Conservation (phyloP, 2,113 vertebrate genomes). For the Oncorhynchus clarkii region DNA sequence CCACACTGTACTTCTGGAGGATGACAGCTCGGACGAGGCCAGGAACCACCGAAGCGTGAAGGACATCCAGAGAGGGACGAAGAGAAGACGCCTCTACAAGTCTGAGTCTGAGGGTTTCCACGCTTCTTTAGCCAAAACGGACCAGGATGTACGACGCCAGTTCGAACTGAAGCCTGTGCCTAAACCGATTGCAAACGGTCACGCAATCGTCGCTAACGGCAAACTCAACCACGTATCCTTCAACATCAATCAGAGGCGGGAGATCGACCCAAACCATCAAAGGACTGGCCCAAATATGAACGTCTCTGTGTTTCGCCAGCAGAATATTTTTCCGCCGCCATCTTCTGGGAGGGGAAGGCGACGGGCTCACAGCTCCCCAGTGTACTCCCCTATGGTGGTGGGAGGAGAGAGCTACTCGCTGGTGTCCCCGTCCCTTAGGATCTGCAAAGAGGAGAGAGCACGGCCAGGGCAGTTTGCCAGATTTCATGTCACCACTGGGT, state of each 20-base stretch:
- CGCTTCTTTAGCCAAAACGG: conserved; percentile 15
- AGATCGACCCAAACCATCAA: conserved; percentile 8
- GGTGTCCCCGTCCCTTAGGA: conserved; percentile 61
- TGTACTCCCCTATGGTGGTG: conserved; percentile 66
- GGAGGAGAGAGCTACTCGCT: conserved; percentile 71
- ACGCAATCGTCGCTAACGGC: conserved; percentile 63
- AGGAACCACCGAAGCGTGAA: conserved; percentile 36
- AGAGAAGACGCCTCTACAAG: conserved; percentile 73
- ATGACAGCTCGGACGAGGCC: conserved; percentile 76
- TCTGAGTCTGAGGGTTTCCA: conserved; percentile 69
- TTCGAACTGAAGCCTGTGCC: conserved; percentile 60
- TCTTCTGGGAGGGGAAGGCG: conserved; percentile 58
- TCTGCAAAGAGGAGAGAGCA: conserved; percentile 47
- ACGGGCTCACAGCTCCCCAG: conserved; percentile 59
- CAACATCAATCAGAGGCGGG: conserved; percentile 36
- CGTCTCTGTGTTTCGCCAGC: conserved; percentile 54
- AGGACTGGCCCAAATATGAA: conserved; percentile 34
- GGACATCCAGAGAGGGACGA: conserved; percentile 39
- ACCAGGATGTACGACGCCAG: conserved; percentile 37
- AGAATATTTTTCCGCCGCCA: conserved; percentile 37
- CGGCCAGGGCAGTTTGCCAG: conserved; percentile 47
- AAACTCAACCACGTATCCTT: conserved; percentile 42
- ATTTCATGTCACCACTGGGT: conserved; percentile 61
- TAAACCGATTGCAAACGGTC: conserved; percentile 61
- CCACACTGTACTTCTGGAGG: conserved; percentile 83